Evolutionary conservation across 2,797 vertebrate genomes (phyloP).

Genomic region (Melopsittacus undulatus): DNA sequence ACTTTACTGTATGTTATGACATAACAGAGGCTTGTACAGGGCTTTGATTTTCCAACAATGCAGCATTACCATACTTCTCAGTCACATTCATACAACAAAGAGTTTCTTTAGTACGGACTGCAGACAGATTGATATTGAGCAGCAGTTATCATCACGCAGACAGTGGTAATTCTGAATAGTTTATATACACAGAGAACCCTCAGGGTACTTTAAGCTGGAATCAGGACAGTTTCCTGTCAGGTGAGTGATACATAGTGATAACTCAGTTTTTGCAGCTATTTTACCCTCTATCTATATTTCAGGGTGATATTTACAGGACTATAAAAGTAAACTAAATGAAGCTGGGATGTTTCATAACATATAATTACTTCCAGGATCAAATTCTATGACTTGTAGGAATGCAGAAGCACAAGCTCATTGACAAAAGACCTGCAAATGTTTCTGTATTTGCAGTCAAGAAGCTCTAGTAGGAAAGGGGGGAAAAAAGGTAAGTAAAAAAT

Average conservation of each 20-base stretch:
- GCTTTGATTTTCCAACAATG: constrained; percentile 59
- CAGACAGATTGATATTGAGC: constrained; percentile 23
- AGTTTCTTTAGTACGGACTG: constrained; percentile 18
- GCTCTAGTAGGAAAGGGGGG: neutral
- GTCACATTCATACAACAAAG: constrained; percentile 46
- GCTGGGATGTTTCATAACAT: neutral
- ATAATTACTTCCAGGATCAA: constrained; percentile 15
- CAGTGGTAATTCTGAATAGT: constrained; percentile 29
- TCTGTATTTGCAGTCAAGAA: constrained; percentile 27
- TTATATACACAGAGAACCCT: constrained; percentile 31
- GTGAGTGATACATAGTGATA: constrained; percentile 4
- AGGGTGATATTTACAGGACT: neutral
- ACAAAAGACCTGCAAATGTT: constrained; percentile 36
- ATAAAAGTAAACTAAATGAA: constrained; percentile 17
- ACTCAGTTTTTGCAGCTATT: constrained; percentile 1
- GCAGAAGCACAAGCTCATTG: neutral
- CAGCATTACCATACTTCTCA: constrained; percentile 37
- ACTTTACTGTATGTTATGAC: constrained; percentile 57
- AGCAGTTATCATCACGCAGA: constrained; percentile 16
- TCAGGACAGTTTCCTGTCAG: neutral
- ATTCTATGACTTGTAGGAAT: neutral
- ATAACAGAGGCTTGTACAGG: constrained; percentile 21
- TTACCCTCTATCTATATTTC: neutral
- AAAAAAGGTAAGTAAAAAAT: neutral
- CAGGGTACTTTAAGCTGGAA: constrained; percentile 8